phyloP scores from a whole-genome alignment of 2,797 vertebrate species.

The Spea hammondii region DNA sequence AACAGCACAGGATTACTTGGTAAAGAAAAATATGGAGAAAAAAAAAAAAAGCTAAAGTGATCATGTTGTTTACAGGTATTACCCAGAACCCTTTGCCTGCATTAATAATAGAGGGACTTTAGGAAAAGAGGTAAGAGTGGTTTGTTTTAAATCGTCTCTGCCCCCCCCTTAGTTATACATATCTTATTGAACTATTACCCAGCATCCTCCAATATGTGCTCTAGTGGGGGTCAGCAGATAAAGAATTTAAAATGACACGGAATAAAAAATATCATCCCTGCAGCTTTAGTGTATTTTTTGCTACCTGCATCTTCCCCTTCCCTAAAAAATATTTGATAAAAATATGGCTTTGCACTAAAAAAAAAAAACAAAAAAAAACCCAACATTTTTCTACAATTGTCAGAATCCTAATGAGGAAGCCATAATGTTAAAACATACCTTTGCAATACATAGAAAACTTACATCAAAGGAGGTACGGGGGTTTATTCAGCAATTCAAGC shows the following conservation, averaged over 20 bases:
- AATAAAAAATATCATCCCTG: too few species aligned
- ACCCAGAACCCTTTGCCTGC: constrained; percentile 15
- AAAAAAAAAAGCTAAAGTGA: not conserved
- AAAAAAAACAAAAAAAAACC: too few species aligned
- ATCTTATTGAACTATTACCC: not conserved
- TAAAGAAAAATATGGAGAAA: not conserved
- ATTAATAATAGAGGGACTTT: not conserved
- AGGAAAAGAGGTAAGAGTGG: not conserved
- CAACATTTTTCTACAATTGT: too few species aligned
- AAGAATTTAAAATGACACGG: not conserved
- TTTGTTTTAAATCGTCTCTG: not conserved
- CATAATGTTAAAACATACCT: too few species aligned
- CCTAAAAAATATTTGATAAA: not conserved
- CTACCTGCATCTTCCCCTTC: not conserved
- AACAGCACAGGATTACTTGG: constrained; percentile 21
- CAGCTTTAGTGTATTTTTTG: not conserved
- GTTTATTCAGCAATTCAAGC: too few species aligned
- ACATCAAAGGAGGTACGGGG: too few species aligned
- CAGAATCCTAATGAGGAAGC: too few species aligned
- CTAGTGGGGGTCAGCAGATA: constrained; percentile 4
- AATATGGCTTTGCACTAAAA: not conserved
- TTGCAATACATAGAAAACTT: too few species aligned
- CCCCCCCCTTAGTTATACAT: not conserved
- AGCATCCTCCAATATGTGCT: not conserved
- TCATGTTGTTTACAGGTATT: not conserved